Conservation (phyloP, 2,888 invertebrate species). For the Nomada hirtipes region DNA sequence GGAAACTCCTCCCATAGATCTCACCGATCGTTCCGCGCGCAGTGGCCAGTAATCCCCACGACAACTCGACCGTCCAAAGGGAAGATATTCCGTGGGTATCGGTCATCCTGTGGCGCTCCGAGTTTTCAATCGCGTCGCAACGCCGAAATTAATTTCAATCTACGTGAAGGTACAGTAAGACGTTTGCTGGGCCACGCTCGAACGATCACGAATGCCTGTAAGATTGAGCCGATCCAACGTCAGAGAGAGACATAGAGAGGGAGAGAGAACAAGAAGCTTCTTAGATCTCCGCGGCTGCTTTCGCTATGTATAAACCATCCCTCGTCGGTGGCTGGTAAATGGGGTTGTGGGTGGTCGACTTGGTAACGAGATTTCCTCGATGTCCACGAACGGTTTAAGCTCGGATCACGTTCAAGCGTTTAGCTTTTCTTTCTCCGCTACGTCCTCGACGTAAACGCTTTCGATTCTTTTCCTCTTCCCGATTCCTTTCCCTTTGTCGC, state of each 20-base stretch:
- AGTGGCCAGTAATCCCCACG: slow-evolving; percentile 26
- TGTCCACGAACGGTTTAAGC: slow-evolving; percentile 78
- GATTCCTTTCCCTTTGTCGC: background rate
- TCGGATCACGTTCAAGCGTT: slow-evolving; percentile 79
- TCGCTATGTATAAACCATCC: slow-evolving; percentile 68
- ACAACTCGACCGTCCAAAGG: slow-evolving; percentile 1
- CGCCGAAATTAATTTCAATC: slow-evolving; percentile 83
- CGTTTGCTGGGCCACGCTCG: slow-evolving; percentile 73
- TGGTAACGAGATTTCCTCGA: slow-evolving; percentile 77
- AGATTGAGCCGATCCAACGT: slow-evolving; percentile 78
- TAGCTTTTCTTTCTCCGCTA: slow-evolving; percentile 68
- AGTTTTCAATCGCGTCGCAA: slow-evolving; percentile 72
- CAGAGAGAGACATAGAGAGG: slow-evolving; percentile 39
- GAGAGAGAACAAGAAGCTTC: slow-evolving; percentile 58
- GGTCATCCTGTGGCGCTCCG: slow-evolving; percentile 39
- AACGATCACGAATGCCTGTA: slow-evolving; percentile 78
- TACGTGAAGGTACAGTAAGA: slow-evolving; percentile 57
- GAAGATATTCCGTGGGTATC: slow-evolving; percentile 4
- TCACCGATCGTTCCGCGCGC: background rate
- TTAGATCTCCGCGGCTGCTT: slow-evolving; percentile 65
- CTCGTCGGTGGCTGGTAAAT: slow-evolving; percentile 30
- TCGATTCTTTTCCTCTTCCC: slow-evolving; percentile 18
- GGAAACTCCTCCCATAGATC: background rate
- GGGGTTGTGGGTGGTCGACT: slow-evolving; percentile 60
- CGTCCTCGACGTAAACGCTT: slow-evolving; percentile 43